These are phyloP conservation scores for Drosophila percnosoma DNA, from an alignment of 2,888 invertebrate species.

Conservation along the genomic window DNA sequence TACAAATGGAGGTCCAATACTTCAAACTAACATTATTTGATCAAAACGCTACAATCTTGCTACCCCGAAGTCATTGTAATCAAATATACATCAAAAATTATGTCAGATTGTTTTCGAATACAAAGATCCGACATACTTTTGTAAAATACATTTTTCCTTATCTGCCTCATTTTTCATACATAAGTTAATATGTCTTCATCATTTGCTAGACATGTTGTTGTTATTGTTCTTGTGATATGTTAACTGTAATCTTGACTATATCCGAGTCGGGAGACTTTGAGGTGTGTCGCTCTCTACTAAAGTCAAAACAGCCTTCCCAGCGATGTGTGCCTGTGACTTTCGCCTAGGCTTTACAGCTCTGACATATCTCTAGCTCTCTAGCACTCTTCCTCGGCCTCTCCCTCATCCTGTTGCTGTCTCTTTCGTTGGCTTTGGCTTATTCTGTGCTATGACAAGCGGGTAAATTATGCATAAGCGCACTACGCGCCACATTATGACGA, in stretches of 20 bases:
- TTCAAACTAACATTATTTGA: background rate
- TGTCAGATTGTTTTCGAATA: no score
- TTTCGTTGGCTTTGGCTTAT: constrained; percentile 35
- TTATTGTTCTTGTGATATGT: constrained; percentile 3
- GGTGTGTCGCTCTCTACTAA: constrained; percentile 22
- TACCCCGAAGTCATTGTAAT: no score
- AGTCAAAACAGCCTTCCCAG: constrained; percentile 27
- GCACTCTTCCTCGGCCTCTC: background rate
- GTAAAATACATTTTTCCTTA: background rate
- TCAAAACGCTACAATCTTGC: background rate
- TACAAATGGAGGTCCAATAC: background rate
- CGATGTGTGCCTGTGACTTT: constrained; percentile 40
- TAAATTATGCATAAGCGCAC: constrained; percentile 80
- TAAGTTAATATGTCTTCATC: background rate
- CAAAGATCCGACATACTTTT: background rate
- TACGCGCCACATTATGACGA: constrained; percentile 78
- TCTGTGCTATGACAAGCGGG: constrained; percentile 63
- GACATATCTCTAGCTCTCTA: constrained; percentile 35
- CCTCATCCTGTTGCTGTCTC: constrained; percentile 1
- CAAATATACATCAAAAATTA: no score
- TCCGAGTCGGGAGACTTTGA: constrained; percentile 17
- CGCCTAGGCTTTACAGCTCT: constrained; percentile 48
- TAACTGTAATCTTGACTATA: constrained; percentile 22
- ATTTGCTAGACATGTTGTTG: background rate
- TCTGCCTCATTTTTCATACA: background rate